Evolutionary conservation across 2,113 vertebrate genomes (phyloP).

Genomic region (Hydropotes inermis): DNA sequence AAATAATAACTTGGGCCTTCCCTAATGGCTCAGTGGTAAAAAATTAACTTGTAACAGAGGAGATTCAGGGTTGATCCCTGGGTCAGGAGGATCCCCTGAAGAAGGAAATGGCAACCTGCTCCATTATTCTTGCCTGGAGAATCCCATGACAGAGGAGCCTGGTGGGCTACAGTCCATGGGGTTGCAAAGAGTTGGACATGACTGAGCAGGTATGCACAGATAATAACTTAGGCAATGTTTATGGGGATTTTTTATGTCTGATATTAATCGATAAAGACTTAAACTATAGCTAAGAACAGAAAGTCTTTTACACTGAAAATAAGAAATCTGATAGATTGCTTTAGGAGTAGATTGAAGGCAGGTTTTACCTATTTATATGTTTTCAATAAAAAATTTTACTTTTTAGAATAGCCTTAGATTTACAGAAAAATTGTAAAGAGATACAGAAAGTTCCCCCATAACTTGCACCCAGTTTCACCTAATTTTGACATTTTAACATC

Average conservation of each 20-base stretch:
- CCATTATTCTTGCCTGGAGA: background rate
- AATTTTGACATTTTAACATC: background rate
- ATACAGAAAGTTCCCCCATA: background rate
- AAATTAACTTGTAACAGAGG: background rate
- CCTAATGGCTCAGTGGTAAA: background rate
- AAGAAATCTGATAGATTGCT: background rate
- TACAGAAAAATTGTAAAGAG: background rate
- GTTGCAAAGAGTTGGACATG: background rate
- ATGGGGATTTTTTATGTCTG: background rate
- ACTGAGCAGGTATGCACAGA: background rate
- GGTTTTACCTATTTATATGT: background rate
- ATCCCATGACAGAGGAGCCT: background rate
- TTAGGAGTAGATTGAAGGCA: background rate
- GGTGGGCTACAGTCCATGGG: background rate
- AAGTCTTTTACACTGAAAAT: conserved; percentile 1
- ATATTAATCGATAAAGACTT: background rate
- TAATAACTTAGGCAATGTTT: background rate
- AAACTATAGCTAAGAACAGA: background rate
- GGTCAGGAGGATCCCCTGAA: background rate
- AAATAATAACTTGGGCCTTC: background rate
- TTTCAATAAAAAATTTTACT: conserved; percentile 15
- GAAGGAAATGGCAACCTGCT: background rate
- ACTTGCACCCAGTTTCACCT: background rate
- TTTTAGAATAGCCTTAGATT: background rate
- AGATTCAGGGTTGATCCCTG: background rate